A percentile compares a stretch with the other conserved stretches of the same genome.
These are phyloP conservation scores for Brachionus angularis DNA, from an alignment of 1,140 invertebrate species.

Conservation along the genomic window DNA sequence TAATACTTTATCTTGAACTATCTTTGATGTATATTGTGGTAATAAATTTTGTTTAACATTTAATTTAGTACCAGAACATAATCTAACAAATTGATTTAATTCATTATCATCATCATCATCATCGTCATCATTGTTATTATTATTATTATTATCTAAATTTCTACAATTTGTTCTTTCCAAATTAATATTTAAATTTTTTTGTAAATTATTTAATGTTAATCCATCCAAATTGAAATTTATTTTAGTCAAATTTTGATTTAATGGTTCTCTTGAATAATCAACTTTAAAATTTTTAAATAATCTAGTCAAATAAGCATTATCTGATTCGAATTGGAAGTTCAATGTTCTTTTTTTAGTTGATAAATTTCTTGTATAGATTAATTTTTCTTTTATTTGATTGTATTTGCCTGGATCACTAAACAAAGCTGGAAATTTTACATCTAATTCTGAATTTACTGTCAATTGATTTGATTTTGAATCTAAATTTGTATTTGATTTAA, in stretches of 20 bases:
- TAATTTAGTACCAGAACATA: slow-evolving; percentile 15
- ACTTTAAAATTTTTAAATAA: not conserved
- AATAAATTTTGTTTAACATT: slow-evolving; percentile 19
- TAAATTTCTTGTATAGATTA: not conserved
- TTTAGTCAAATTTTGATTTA: not conserved
- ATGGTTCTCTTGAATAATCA: slow-evolving; percentile 13
- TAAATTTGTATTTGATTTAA: not conserved
- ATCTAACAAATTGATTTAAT: not conserved
- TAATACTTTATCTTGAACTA: slow-evolving; percentile 1
- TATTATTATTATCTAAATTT: not conserved
- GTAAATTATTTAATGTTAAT: not conserved
- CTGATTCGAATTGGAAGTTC: not conserved
- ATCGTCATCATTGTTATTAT: not conserved
- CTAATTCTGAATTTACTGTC: not conserved
- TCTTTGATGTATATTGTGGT: not conserved
- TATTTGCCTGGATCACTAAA: not conserved
- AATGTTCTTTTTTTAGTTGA: not conserved
- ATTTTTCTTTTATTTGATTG: not conserved
- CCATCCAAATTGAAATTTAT: not conserved
- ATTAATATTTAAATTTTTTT: not conserved
- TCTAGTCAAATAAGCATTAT: not conserved
- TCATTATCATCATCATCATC: not conserved
- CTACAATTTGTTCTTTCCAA: not conserved
- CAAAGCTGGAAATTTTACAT: not conserved
- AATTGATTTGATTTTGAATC: not conserved